Percentiles rank a stretch among this genome's conserved stretches.
Evolutionary conservation across 2,888 invertebrate species (phyloP).

Genomic region (Hyposoter didymator): DNA sequence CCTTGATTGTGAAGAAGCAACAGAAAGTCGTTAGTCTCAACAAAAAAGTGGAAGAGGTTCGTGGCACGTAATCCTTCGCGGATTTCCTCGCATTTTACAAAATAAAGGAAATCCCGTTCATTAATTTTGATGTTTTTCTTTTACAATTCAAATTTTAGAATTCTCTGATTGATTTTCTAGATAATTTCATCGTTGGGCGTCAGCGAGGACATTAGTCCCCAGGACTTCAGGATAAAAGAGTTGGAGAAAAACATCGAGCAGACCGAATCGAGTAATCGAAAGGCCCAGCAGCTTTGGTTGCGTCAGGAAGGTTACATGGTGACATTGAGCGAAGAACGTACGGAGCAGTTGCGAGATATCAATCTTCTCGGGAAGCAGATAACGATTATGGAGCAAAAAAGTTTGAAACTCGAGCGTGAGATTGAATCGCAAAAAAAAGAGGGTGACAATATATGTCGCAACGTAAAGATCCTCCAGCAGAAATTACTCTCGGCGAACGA

Average conservation of each 20-base stretch:
- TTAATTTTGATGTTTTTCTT: not conserved
- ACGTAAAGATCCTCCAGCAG: constrained; percentile 87
- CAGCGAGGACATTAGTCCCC: constrained; percentile 84
- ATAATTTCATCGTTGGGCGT: constrained; percentile 72
- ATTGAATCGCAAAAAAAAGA: constrained; percentile 86
- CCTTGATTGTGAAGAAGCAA: constrained; percentile 85
- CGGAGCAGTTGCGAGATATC: constrained; percentile 88
- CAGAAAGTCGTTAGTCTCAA: constrained; percentile 85
- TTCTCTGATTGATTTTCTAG: constrained; percentile 67
- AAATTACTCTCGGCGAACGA: constrained; percentile 85
- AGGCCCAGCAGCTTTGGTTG: constrained; percentile 91
- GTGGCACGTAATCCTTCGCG: not conserved
- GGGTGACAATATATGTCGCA: constrained; percentile 86
- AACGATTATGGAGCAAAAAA: constrained; percentile 90
- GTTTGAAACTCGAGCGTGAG: constrained; percentile 88
- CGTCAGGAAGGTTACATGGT: constrained; percentile 91
- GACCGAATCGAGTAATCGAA: constrained; percentile 87
- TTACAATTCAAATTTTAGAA: not conserved
- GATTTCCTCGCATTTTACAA: not conserved
- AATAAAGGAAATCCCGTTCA: not conserved
- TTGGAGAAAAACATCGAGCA: constrained; percentile 88
- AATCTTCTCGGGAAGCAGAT: constrained; percentile 89
- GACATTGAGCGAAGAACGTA: constrained; percentile 88
- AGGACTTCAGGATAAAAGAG: constrained; percentile 87
- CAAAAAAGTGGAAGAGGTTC: constrained; percentile 85